phyloP scores from a whole-genome alignment of 1,140 invertebrate species.

The Drosophila watanabei region DNA sequence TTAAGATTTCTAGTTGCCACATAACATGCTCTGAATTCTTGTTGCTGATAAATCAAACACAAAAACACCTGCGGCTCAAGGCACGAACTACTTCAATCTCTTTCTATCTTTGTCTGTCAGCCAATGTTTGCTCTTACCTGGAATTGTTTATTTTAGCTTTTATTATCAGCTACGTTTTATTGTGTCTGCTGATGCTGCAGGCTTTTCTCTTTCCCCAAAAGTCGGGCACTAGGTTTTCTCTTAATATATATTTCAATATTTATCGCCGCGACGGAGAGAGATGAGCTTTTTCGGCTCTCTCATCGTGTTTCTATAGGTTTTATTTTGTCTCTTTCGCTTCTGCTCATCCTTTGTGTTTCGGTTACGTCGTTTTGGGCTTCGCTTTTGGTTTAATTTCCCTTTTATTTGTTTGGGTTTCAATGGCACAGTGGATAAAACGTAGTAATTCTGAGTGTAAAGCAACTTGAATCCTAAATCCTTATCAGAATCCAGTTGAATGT shows the following conservation, averaged over 20 bases:
- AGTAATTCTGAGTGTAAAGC: background rate
- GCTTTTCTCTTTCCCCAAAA: conserved; percentile 21
- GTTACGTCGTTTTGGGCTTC: conserved; percentile 28
- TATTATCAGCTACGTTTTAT: conserved; percentile 4
- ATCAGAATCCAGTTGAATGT: background rate
- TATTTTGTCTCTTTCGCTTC: conserved; percentile 2
- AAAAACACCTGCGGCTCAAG: conserved; percentile 14
- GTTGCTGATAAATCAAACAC: conserved; percentile 21
- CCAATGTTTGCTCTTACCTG: conserved; percentile 38
- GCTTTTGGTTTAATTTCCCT: conserved; percentile 40
- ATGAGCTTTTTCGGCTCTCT: conserved; percentile 7
- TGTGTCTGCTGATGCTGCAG: conserved; percentile 8
- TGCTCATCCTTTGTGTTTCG: conserved; percentile 32
- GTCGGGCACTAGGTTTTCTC: conserved; percentile 32
- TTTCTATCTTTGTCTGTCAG: conserved; percentile 30
- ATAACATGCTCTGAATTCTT: background rate
- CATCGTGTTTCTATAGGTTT: background rate
- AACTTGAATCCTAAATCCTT: background rate
- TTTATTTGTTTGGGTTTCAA: conserved; percentile 27
- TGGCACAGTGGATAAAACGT: conserved; percentile 25
- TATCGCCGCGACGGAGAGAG: conserved; percentile 25
- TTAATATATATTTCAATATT: conserved; percentile 55
- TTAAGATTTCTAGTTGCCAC: conserved; percentile 1
- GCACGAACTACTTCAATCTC: conserved; percentile 18
- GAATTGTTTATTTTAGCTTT: conserved; percentile 35